These are phyloP conservation scores for Sinhomidia bicolor DNA, from an alignment of 2,888 invertebrate species.

Conservation along the genomic window DNA sequence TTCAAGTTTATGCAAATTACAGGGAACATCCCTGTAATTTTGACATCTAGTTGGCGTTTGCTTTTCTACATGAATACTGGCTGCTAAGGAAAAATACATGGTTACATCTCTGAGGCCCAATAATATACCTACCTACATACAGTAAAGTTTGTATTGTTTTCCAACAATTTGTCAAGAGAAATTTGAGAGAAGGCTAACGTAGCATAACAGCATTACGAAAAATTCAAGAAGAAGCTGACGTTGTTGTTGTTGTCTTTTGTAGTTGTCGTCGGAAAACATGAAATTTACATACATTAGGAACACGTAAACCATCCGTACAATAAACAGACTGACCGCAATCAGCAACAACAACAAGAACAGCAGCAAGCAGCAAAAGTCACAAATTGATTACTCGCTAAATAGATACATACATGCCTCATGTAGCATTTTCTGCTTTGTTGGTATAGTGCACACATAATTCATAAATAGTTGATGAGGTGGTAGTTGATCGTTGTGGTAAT, in stretches of 20 bases:
- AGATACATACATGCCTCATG: background rate
- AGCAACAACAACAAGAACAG: constrained; percentile 41
- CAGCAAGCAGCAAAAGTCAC: constrained; percentile 63
- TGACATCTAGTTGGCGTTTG: background rate
- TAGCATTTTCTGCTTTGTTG: background rate
- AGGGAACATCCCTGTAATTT: constrained; percentile 52
- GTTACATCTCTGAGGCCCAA: too few species aligned
- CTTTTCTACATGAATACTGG: background rate
- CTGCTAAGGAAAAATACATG: too few species aligned
- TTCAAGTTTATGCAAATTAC: constrained; percentile 40
- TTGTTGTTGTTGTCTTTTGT: too few species aligned
- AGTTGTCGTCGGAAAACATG: background rate
- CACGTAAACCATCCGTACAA: background rate
- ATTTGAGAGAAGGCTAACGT: too few species aligned
- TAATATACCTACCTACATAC: too few species aligned
- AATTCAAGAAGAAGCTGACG: too few species aligned
- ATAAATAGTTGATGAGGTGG: constrained; percentile 66
- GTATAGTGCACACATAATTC: constrained; percentile 38
- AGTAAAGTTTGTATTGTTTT: too few species aligned
- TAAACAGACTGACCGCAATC: constrained; percentile 55
- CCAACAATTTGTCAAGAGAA: background rate
- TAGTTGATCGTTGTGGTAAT: constrained; percentile 20
- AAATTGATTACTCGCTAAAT: constrained; percentile 62
- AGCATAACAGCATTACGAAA: too few species aligned
- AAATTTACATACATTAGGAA: background rate